Evolutionary conservation across 2,797 vertebrate genomes (phyloP).

Genomic region (Philypnodon macrostomus): DNA sequence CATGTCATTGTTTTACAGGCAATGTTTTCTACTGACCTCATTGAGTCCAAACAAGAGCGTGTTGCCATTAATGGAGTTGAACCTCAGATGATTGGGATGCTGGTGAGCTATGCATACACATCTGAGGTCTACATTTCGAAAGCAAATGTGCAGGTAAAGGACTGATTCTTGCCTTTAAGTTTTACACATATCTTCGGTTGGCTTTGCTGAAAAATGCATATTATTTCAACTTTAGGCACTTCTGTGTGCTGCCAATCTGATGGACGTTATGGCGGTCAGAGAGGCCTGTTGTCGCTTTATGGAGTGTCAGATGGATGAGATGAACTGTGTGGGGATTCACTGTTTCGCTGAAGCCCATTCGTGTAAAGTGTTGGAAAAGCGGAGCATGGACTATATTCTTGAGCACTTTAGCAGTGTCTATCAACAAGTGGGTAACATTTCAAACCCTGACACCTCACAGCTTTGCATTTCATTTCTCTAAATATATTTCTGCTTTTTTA

Average conservation of each 20-base stretch:
- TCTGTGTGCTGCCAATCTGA: conserved; percentile 80
- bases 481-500: background rate
- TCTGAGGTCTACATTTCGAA: conserved; percentile 81
- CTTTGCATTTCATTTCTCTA: background rate
- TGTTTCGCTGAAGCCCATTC: conserved; percentile 84
- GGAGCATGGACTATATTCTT: conserved; percentile 81
- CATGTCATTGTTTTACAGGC: conserved; percentile 61
- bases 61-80: conserved; percentile 83
- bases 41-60: conserved; percentile 81
- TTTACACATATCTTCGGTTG: fast-evolving
- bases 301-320: conserved; percentile 84
- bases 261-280: conserved; percentile 80
- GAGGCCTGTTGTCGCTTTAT: conserved; percentile 82
- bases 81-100: conserved; percentile 82
- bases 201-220: background rate
- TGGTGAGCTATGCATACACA: conserved; percentile 82
- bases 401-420: conserved; percentile 77
- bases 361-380: conserved; percentile 75
- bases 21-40: conserved; percentile 82
- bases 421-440: conserved; percentile 67
- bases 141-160: conserved; percentile 77
- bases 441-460: background rate
- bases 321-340: conserved; percentile 84
- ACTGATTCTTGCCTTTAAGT: background rate
- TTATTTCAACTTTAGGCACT: conserved; percentile 60